Conservation (phyloP, 2,888 invertebrate genomes). For the Aphodius sticticus region DNA sequence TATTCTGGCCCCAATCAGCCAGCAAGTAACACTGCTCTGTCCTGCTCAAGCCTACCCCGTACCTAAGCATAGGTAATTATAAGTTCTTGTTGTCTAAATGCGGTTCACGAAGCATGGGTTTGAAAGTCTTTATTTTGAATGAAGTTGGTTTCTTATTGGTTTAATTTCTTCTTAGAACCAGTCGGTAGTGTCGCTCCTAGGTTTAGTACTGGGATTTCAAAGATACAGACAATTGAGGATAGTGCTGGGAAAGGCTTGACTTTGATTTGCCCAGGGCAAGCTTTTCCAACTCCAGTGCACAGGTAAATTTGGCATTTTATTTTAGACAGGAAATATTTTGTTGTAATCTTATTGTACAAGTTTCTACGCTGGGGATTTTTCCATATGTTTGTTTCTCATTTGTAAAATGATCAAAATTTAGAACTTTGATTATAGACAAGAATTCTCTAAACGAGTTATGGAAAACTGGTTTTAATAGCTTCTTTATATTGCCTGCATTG, state of each 20-base stretch:
- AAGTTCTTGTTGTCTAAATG: constrained; percentile 10
- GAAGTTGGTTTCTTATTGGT: constrained; percentile 5
- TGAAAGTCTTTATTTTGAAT: neutral
- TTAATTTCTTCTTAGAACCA: constrained; percentile 58
- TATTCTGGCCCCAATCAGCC: constrained; percentile 45
- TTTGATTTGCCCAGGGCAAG: constrained; percentile 78
- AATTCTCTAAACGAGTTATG: no score
- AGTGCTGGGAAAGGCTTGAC: constrained; percentile 60
- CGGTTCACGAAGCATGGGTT: constrained; percentile 30
- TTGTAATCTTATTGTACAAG: no score
- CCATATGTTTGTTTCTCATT: no score
- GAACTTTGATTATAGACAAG: no score
- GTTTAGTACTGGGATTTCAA: constrained; percentile 52
- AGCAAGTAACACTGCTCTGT: constrained; percentile 70
- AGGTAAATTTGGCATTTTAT: constrained; percentile 63
- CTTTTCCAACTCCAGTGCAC: constrained; percentile 76
- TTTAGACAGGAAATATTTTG: neutral
- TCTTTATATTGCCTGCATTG: no score
- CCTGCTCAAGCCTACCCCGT: constrained; percentile 77
- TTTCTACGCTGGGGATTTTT: no score
- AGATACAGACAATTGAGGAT: constrained; percentile 49
- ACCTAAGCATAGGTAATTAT: constrained; percentile 50
- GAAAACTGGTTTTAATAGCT: no score
- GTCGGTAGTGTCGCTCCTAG: constrained; percentile 65
- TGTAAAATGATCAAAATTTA: no score